These are phyloP conservation scores for Sparus aurata DNA, from an alignment of 2,797 vertebrate species.

Conservation along the genomic window DNA sequence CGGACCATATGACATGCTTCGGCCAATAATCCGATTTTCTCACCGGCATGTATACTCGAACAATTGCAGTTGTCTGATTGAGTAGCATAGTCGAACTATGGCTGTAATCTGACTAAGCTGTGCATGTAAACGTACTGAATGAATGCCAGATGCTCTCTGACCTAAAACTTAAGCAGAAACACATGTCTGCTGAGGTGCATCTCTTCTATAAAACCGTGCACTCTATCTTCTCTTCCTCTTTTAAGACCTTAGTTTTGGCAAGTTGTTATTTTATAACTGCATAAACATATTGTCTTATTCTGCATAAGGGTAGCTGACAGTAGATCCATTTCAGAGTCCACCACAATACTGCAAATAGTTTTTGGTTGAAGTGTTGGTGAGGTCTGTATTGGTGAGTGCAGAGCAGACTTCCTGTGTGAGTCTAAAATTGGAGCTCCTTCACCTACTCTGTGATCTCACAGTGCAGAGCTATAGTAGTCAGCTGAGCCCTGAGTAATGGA, in stretches of 20 bases:
- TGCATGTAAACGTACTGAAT: too few relatives aligned
- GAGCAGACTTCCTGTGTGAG: conserved; percentile 62
- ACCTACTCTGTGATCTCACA: conserved; percentile 7
- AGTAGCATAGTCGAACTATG: too few relatives aligned
- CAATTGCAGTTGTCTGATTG: too few relatives aligned
- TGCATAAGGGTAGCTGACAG: background rate
- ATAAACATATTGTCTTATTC: background rate
- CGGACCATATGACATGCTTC: too few relatives aligned
- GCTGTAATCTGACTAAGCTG: too few relatives aligned
- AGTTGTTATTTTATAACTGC: background rate
- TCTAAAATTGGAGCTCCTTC: conserved; percentile 35
- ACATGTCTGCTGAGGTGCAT: conserved; percentile 71
- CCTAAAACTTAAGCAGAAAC: conserved; percentile 70
- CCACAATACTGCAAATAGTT: conserved; percentile 22
- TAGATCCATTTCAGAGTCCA: background rate
- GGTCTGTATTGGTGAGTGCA: conserved; percentile 16
- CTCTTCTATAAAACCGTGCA: conserved; percentile 16
- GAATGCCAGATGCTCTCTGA: conserved; percentile 69
- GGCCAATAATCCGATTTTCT: too few relatives aligned
- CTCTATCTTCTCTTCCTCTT: conserved; percentile 41
- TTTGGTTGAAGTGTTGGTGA: conserved; percentile 11
- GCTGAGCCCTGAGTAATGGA: conserved; percentile 49
- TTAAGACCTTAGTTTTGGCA: conserved; percentile 9
- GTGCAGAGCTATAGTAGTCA: conserved; percentile 7
- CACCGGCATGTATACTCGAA: too few relatives aligned